Evolutionary conservation across 2,797 vertebrate genomes (phyloP), one percentile per base, ranked within the genome.

Genomic region (Poeciliopsis presidionis): DNA sequence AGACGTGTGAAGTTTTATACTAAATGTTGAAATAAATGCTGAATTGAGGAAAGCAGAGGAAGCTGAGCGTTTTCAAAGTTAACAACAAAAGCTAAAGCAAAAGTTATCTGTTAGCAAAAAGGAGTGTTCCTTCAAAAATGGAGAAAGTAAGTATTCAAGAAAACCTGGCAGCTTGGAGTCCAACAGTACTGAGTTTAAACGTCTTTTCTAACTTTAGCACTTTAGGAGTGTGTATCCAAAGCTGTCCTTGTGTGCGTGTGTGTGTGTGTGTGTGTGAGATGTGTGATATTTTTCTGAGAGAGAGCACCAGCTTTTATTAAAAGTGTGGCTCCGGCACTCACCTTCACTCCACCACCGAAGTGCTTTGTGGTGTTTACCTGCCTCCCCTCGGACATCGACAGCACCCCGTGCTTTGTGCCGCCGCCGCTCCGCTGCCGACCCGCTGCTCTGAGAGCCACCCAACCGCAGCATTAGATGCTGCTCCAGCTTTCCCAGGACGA

Each of bases 271-370:
- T 78, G 28, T 80, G 85, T 92, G 67, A 1, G 63, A 28, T 43
- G 91, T 77, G 80, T 90, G 87, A 76, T 43, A 53, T 5, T 57
- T 59, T 61, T 53, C 78, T 84, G 91, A 90, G 85, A 88, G 91
- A 79, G 93, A 92, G 93, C 93, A 93, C 92, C 91, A 90, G 94
- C 89, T 88, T 91, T 89, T 94, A 86, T 94, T 91, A 90, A 94
- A 95, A 95, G 95, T 95, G 95, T 96, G 95, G 94, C 95, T 95
- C 94, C 95, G 93, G 95, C 94, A 95, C 95, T 95, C 95, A 94
- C 94, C 83, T 94, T 94, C 94, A 95, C 95, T 95, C 94, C 92
- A 94, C 95, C 94, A 95, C 93, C 84, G 84, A 93, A 92, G 91
- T 92, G 92, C 94, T 95, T 95, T 95, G 95, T 90, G 90, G 93